These are phyloP conservation scores for Drosophila ficusphila DNA, from an alignment of 1,140 invertebrate species.

Conservation along the genomic window DNA sequence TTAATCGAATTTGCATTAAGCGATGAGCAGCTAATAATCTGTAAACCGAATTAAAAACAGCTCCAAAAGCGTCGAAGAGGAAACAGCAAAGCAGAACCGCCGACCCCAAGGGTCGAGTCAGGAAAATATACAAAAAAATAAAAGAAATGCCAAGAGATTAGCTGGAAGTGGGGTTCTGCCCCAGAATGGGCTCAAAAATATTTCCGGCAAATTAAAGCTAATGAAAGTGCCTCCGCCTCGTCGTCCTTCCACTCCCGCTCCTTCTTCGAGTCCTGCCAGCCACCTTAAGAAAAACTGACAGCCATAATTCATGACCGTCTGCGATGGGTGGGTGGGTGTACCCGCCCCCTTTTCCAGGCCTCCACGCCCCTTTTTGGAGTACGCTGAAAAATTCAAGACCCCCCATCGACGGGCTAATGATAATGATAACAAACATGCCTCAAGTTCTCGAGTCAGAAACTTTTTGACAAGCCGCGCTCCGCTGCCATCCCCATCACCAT, in stretches of 20 bases:
- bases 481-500: background rate
- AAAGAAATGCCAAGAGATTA: slow-evolving; percentile 34
- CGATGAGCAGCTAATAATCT: slow-evolving; percentile 81
- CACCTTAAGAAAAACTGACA: slow-evolving; percentile 78
- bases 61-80: slow-evolving; percentile 58
- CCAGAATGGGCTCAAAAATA: slow-evolving; percentile 59
- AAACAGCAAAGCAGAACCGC: slow-evolving; percentile 53
- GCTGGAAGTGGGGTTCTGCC: slow-evolving; percentile 2
- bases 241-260: background rate
- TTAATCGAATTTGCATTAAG: slow-evolving; percentile 77
- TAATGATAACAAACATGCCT: slow-evolving; percentile 81
- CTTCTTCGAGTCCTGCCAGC: background rate
- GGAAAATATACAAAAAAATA: slow-evolving; percentile 4
- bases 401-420: slow-evolving; percentile 59
- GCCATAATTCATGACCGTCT: slow-evolving; percentile 76
- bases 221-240: slow-evolving; percentile 68
- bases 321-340: slow-evolving; percentile 7
- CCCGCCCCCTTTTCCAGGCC: background rate
- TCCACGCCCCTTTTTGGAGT: slow-evolving; percentile 11
- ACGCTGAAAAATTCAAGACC: slow-evolving; percentile 68
- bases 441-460: slow-evolving; percentile 74
- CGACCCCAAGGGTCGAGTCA: slow-evolving; percentile 38
- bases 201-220: slow-evolving; percentile 83
- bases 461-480: slow-evolving; percentile 71
- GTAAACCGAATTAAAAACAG: slow-evolving; percentile 78